Conservation (phyloP, 2,888 invertebrate genomes). For the Yponomeuta plumbellus region DNA sequence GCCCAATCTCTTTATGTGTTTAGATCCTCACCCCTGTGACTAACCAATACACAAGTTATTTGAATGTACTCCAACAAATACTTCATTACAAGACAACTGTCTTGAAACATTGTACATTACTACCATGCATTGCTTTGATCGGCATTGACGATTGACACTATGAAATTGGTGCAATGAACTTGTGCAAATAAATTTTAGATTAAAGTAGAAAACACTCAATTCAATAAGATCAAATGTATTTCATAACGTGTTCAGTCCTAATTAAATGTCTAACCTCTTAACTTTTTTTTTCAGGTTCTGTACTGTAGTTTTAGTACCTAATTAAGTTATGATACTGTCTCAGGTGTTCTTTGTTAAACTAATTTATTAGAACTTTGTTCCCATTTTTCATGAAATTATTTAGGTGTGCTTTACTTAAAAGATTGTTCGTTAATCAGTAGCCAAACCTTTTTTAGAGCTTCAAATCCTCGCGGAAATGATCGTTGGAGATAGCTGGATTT, state of each 20-base stretch:
- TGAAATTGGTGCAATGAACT: constrained; percentile 70
- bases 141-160: constrained; percentile 48
- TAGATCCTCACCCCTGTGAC: constrained; percentile 73
- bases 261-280: not conserved
- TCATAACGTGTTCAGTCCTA: not conserved
- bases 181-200: constrained; percentile 12
- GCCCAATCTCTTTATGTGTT: constrained; percentile 75
- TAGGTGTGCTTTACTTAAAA: not conserved
- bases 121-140: constrained; percentile 63
- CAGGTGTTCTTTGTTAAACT: not conserved
- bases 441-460: not conserved
- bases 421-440: not conserved
- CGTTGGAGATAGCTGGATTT: not conserved
- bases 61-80: constrained; percentile 63
- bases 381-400: not conserved
- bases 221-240: not conserved
- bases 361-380: not conserved
- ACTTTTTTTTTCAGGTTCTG: constrained; percentile 8
- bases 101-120: constrained; percentile 70
- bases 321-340: not conserved
- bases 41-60: constrained; percentile 70
- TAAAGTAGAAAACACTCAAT: not conserved
- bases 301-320: not conserved
- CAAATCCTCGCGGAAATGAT: not conserved
- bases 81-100: constrained; percentile 62